A percentile compares a stretch with the other conserved stretches of the same genome.
These are phyloP conservation scores for Porites lutea DNA, from an alignment of 64 coral and sea anemone species.

Conservation along the genomic window DNA sequence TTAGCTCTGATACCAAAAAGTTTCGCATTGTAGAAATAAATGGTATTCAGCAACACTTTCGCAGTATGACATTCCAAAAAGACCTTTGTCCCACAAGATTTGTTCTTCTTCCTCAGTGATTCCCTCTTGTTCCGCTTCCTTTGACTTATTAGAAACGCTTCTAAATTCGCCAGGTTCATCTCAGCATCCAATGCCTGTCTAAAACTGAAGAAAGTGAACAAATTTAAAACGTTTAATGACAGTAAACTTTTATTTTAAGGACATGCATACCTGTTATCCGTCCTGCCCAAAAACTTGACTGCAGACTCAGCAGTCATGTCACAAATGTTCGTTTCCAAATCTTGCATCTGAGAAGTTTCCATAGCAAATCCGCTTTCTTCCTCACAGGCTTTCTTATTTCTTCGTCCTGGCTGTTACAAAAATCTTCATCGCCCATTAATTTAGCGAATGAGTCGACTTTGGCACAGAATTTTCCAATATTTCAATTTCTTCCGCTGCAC, in stretches of 20 bases:
- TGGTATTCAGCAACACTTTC: too few species aligned
- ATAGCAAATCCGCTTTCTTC: slow-evolving; percentile 3
- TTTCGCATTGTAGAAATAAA: too few species aligned
- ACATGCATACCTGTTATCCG: background rate
- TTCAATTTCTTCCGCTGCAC: too few species aligned
- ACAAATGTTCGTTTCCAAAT: background rate
- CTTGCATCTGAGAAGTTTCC: slow-evolving; percentile 1
- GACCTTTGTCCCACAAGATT: too few species aligned
- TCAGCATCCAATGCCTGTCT: background rate
- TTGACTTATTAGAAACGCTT: too few species aligned
- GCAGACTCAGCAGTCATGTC: slow-evolving; percentile 27
- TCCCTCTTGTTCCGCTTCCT: too few species aligned
- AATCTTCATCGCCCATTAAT: slow-evolving; percentile 25
- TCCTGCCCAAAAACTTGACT: background rate
- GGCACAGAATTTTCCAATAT: background rate
- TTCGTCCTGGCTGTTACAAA: background rate
- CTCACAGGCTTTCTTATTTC: slow-evolving; percentile 14
- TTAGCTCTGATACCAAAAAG: too few species aligned
- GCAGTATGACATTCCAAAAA: too few species aligned
- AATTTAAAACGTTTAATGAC: background rate
- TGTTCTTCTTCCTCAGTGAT: too few species aligned
- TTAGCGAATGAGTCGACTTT: background rate
- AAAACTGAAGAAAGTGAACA: slow-evolving; percentile 6
- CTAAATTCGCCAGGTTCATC: too few species aligned
- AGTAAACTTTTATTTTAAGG: background rate